A percentile compares a stretch with the other conserved stretches of the same genome.
Evolutionary conservation across 2,113 vertebrate species (phyloP).

Genomic region (Seriola quinqueradiata): DNA sequence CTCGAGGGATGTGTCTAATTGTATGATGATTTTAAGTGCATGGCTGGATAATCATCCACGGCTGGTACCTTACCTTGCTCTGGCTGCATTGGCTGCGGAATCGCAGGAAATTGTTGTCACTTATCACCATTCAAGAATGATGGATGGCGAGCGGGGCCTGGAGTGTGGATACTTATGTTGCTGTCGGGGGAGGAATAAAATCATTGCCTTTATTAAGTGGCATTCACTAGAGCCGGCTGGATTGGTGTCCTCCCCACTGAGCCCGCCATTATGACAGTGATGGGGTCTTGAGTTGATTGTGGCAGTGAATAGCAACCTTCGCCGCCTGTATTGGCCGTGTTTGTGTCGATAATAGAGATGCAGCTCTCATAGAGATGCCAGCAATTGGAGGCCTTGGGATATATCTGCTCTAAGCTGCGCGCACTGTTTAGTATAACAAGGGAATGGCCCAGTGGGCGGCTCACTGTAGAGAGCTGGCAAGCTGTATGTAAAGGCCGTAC

Average conservation of each 20-base stretch:
- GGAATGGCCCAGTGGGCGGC: conserved; percentile 4
- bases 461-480: neutral
- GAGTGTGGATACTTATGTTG: conserved; percentile 68
- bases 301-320: conserved; percentile 48
- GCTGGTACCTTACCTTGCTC: conserved; percentile 37
- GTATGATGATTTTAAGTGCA: conserved; percentile 76
- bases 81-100: conserved; percentile 48
- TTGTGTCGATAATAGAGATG: conserved; percentile 61
- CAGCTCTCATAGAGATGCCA: conserved; percentile 30
- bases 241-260: conserved; percentile 60
- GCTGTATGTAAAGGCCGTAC: conserved; percentile 16
- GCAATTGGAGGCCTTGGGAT: conserved; percentile 55
- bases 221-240: conserved; percentile 58
- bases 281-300: conserved; percentile 63
- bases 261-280: conserved; percentile 67
- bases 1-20: conserved; percentile 69
- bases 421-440: conserved; percentile 43
- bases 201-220: conserved; percentile 81
- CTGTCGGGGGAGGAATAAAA: conserved; percentile 69
- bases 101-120: conserved; percentile 74
- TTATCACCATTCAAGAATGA: conserved; percentile 74
- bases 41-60: conserved; percentile 65
- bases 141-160: conserved; percentile 62
- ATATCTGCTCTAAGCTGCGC: conserved; percentile 30
- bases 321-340: conserved; percentile 36